Conservation (phyloP, 2,888 invertebrate species). For the Lepetodrilus schrolli region DNA sequence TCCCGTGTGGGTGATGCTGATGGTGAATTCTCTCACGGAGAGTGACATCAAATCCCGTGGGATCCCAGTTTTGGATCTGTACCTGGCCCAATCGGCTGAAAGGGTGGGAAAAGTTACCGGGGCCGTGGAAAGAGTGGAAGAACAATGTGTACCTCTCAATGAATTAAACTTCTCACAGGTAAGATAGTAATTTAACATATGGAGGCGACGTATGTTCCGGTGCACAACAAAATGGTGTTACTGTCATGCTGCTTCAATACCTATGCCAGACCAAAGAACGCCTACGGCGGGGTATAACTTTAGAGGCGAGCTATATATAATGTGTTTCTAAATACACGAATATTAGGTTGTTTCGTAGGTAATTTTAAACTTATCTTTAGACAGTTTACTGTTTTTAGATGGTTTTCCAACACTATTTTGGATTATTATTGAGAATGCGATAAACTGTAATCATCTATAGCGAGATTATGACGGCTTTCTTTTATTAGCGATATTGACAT, state of each 20-base stretch:
- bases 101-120: slow-evolving; percentile 76
- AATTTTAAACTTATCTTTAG: no score
- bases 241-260: background rate
- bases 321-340: no score
- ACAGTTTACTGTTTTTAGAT: no score
- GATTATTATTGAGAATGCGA: no score
- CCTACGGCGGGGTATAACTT: no score
- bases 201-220: background rate
- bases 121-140: slow-evolving; percentile 78
- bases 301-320: no score
- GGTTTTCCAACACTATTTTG: no score
- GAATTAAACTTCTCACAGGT: slow-evolving; percentile 78
- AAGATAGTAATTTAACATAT: slow-evolving; percentile 34
- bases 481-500: no score
- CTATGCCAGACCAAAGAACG: no score
- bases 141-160: slow-evolving; percentile 79
- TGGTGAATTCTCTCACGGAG: slow-evolving; percentile 78
- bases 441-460: no score
- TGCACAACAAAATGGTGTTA: background rate
- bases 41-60: slow-evolving; percentile 76
- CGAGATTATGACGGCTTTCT: no score
- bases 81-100: slow-evolving; percentile 77
- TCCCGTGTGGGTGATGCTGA: slow-evolving; percentile 79
- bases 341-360: no score
- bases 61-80: slow-evolving; percentile 78